Conservation (phyloP, 2,797 vertebrate genomes). For the Delichon dasypus region DNA sequence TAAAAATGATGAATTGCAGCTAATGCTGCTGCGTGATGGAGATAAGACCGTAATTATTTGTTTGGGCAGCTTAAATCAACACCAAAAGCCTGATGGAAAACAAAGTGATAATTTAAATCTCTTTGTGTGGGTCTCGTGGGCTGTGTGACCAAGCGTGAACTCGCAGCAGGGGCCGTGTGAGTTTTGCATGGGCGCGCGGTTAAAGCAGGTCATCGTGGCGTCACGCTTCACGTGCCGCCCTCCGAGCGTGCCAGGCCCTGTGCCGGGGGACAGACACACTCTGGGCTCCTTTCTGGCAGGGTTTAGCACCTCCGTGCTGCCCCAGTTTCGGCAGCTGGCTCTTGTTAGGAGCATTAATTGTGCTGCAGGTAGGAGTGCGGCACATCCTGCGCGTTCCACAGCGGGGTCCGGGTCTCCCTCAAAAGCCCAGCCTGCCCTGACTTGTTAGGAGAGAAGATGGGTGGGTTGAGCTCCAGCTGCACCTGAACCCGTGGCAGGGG, state of each 20-base stretch:
- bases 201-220: background rate
- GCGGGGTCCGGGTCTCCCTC: accelerated
- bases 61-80: conserved; percentile 78
- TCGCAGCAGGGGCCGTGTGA: background rate
- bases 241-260: accelerated
- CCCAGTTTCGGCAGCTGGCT: accelerated
- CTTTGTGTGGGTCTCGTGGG: conserved; percentile 57
- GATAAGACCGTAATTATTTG: conserved; percentile 78
- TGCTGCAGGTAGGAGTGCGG: background rate
- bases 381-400: accelerated
- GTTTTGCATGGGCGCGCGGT: accelerated
- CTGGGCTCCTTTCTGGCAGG: background rate
- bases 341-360: accelerated
- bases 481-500: background rate
- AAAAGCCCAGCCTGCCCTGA: accelerated
- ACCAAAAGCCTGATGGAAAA: conserved; percentile 62
- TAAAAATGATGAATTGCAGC: conserved; percentile 73
- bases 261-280: accelerated
- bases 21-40: conserved; percentile 77
- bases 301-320: background rate
- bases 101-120: conserved; percentile 63
- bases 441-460: background rate
- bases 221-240: background rate
- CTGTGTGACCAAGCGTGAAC: conserved; percentile 45
- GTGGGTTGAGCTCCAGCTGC: background rate